A percentile compares a stretch with the other conserved stretches of the same genome.
Conservation (phyloP, 1,140 invertebrate species). For the Chionoecetes opilio region DNA sequence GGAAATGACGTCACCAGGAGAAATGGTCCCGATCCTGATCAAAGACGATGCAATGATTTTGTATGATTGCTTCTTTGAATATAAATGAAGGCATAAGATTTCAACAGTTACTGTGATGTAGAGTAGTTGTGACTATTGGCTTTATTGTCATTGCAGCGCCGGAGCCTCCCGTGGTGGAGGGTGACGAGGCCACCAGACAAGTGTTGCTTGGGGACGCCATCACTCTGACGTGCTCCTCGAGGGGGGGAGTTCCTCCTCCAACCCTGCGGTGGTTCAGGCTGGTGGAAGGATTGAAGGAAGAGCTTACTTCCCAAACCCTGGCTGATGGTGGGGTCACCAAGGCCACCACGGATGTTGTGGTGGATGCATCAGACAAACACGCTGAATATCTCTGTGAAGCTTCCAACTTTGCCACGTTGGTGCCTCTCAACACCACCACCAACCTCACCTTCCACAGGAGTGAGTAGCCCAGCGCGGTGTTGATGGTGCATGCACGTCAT, state of each 20-base stretch:
- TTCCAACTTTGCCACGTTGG: conserved; percentile 44
- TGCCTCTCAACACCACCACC: not conserved
- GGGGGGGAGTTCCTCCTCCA: conserved; percentile 52
- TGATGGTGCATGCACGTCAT: not conserved
- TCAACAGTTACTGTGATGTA: no score
- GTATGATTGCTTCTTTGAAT: no score
- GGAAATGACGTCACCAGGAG: no score
- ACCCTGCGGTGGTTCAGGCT: conserved; percentile 56
- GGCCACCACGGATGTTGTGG: not conserved
- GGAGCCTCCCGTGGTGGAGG: conserved; percentile 41
- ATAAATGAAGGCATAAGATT: no score
- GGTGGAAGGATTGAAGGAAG: not conserved
- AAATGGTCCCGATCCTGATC: no score
- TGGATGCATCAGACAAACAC: conserved; percentile 38
- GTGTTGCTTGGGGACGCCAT: conserved; percentile 35
- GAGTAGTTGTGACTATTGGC: no score
- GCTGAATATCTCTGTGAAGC: conserved; percentile 47
- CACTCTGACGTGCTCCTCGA: conserved; percentile 40
- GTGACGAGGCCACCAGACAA: not conserved
- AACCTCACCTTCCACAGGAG: conserved; percentile 35
- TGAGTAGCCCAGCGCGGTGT: not conserved
- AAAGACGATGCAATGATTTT: no score
- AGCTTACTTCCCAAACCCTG: not conserved
- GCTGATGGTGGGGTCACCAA: not conserved
- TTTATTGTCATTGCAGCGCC: not conserved